Evolutionary conservation across 2,888 invertebrate genomes (phyloP).

Genomic region (Spicauda simplicius): DNA sequence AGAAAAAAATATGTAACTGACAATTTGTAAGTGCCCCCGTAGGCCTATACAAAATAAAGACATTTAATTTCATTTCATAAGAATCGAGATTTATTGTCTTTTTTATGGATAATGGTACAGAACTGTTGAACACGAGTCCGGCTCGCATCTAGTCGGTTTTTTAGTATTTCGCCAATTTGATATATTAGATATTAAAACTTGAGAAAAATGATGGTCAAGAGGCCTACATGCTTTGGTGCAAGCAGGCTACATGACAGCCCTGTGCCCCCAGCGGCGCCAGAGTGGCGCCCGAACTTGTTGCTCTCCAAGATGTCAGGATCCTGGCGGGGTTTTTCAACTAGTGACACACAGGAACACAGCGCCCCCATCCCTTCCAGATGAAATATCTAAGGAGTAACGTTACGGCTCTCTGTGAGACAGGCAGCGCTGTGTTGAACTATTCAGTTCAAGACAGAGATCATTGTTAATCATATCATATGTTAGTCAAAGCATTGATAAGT

Average conservation of each 20-base stretch:
- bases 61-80: too few relatives aligned
- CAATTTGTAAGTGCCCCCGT: too few relatives aligned
- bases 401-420: background rate
- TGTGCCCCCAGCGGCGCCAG: slow-evolving; percentile 57
- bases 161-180: too few relatives aligned
- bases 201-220: background rate
- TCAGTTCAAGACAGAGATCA: background rate
- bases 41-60: too few relatives aligned
- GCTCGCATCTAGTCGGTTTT: too few relatives aligned
- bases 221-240: too few relatives aligned
- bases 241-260: too few relatives aligned
- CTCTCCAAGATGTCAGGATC: slow-evolving; percentile 44
- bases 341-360: slow-evolving; percentile 34
- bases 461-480: slow-evolving; percentile 4
- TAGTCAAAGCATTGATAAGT: background rate
- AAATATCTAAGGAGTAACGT: slow-evolving; percentile 4
- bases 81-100: too few relatives aligned
- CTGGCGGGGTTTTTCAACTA: slow-evolving; percentile 38
- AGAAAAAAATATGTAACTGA: too few relatives aligned
- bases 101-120: too few relatives aligned
- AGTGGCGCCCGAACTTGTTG: slow-evolving; percentile 70
- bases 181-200: too few relatives aligned
- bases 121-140: too few relatives aligned
- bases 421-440: background rate
- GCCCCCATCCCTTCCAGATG: slow-evolving; percentile 1